A percentile compares a stretch with the other conserved stretches of the same genome.
These are phyloP conservation scores for Melieria crassipennis DNA, from an alignment of 2,888 invertebrate genomes.

Conservation along the genomic window DNA sequence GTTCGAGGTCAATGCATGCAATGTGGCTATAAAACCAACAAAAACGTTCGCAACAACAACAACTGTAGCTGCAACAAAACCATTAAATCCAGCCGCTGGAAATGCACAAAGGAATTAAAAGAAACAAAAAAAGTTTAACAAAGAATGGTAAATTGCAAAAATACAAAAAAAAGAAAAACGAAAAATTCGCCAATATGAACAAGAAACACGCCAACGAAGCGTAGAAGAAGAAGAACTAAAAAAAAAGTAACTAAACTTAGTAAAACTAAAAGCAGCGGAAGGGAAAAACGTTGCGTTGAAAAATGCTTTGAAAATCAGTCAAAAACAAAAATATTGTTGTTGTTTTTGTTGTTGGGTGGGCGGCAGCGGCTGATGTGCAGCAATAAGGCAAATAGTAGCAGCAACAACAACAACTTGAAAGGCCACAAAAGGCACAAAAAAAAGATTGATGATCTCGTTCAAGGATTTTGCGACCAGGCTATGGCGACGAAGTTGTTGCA, in stretches of 20 bases:
- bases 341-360: neutral
- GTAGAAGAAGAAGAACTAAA: too few relatives aligned
- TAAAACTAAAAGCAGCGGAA: too few relatives aligned
- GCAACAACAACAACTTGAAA: constrained; percentile 36
- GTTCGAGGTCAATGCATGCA: constrained; percentile 59
- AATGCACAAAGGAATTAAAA: too few relatives aligned
- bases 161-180: too few relatives aligned
- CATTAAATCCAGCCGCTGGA: neutral
- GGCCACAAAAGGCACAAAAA: constrained; percentile 40
- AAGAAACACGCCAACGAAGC: too few relatives aligned
- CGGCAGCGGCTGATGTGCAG: neutral
- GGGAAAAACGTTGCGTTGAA: too few relatives aligned
- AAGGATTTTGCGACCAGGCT: constrained; percentile 52
- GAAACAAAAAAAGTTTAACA: too few relatives aligned
- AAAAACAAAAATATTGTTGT: neutral
- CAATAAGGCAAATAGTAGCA: neutral
- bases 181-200: too few relatives aligned
- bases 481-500: constrained; percentile 8
- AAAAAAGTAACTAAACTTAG: too few relatives aligned
- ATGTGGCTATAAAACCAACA: constrained; percentile 16
- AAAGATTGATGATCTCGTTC: constrained; percentile 62
- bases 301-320: too few relatives aligned
- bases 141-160: too few relatives aligned
- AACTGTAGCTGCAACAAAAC: neutral
- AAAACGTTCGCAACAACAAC: constrained; percentile 5